phyloP scores from a whole-genome alignment of 2,113 vertebrate species.

The Lepidiolamprologus cunningtoni region DNA sequence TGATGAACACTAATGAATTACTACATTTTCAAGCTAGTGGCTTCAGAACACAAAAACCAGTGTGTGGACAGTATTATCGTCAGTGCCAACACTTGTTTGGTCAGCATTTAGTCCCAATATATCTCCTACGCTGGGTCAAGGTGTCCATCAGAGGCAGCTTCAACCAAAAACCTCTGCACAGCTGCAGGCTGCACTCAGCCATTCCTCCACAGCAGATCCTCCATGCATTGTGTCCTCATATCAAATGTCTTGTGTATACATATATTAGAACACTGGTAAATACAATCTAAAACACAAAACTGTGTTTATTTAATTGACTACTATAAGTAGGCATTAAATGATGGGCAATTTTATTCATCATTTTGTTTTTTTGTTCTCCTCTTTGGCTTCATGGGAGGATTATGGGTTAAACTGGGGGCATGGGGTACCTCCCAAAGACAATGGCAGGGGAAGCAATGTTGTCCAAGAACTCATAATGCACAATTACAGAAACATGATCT shows the following conservation, averaged over 20 bases:
- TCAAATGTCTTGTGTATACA: not conserved
- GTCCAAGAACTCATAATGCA: not conserved
- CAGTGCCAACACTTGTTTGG: not conserved
- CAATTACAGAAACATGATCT: not conserved
- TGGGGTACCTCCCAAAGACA: not conserved
- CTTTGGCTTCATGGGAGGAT: not conserved
- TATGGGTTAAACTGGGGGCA: not conserved
- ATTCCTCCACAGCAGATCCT: not conserved
- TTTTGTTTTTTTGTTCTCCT: not conserved
- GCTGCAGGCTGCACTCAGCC: not conserved
- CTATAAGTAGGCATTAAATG: fast-evolving
- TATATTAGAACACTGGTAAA: not conserved
- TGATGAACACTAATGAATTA: not conserved
- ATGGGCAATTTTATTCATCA: not conserved
- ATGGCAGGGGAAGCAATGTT: not conserved
- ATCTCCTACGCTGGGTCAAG: not conserved
- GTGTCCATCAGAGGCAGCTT: not conserved
- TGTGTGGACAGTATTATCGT: not conserved
- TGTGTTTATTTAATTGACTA: not conserved
- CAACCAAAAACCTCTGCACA: not conserved
- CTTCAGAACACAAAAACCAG: not conserved
- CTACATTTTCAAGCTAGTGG: not conserved
- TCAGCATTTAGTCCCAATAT: not conserved
- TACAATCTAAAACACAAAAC: not conserved
- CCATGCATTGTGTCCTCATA: not conserved